Evolutionary conservation across 92 coral and sea anemone species (phyloP).

Genomic region (Desmophyllum pertusum): DNA sequence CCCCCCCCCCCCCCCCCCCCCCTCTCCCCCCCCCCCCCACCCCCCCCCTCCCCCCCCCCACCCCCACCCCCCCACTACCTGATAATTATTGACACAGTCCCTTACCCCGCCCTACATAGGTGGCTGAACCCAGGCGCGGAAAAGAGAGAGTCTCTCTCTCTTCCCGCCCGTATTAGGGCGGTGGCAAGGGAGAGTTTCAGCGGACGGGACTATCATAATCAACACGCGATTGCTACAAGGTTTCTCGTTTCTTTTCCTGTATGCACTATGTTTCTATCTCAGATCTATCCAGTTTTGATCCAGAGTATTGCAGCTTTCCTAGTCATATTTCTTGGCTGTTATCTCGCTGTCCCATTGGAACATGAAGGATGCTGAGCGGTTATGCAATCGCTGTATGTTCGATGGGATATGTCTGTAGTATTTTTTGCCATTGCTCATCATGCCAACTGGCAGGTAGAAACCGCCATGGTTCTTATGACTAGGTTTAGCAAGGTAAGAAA

Average conservation of each 20-base stretch:
- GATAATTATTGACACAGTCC: no score
- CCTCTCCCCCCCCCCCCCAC: no score
- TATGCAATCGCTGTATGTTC: conserved; percentile 67
- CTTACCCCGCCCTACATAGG: no score
- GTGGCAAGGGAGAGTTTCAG: no score
- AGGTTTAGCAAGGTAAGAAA: conserved; percentile 63
- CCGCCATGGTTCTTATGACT: conserved; percentile 58
- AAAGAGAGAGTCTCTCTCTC: no score
- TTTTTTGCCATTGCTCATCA: conserved; percentile 67
- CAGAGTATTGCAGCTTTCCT: conserved; percentile 83
- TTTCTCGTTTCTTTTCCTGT: not conserved
- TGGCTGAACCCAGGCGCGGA: no score
- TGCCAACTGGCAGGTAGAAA: conserved; percentile 66
- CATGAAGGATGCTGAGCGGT: conserved; percentile 28
- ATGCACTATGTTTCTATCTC: not conserved
- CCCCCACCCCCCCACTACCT: no score
- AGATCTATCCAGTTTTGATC: conserved; percentile 68
- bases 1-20: no score
- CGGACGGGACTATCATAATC: no score
- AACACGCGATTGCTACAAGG: no score
- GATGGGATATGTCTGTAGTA: conserved; percentile 51
- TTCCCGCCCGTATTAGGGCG: no score
- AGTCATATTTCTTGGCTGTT: conserved; percentile 71
- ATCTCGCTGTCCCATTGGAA: conserved; percentile 54
- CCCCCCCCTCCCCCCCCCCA: no score